phyloP scores from a whole-genome alignment of 2,888 invertebrate species.

The Trichacis sp. region DNA sequence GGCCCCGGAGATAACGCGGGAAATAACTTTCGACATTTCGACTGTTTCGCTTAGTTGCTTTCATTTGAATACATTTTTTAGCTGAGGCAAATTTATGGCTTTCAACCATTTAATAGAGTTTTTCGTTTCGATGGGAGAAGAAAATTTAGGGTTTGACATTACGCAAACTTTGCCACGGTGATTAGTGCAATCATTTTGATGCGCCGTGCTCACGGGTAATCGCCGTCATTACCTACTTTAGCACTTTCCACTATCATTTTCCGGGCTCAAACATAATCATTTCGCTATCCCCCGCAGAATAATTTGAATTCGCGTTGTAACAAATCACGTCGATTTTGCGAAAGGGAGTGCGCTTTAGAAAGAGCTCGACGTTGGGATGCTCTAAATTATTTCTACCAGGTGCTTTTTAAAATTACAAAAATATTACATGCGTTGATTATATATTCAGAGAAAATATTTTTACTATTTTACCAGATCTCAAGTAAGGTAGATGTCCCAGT shows the following conservation, averaged over 20 bases:
- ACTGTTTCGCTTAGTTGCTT: not conserved
- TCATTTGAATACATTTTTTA: not conserved
- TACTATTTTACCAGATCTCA: too few species aligned
- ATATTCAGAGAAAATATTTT: too few species aligned
- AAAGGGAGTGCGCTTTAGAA: too few species aligned
- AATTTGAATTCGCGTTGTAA: not conserved
- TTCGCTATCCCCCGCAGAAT: not conserved
- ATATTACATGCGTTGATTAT: too few species aligned
- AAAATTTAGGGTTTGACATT: too few species aligned
- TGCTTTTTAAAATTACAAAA: too few species aligned
- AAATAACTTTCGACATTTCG: not conserved
- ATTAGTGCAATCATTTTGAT: not conserved
- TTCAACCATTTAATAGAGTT: not conserved
- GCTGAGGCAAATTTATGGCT: not conserved
- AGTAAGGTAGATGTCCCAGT: too few species aligned
- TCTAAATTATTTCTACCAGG: too few species aligned
- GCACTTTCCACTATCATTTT: not conserved
- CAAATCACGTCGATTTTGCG: not conserved
- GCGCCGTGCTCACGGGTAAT: too few species aligned
- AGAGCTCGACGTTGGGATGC: too few species aligned
- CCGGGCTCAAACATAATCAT: not conserved
- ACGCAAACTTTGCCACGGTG: not conserved
- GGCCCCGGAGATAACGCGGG: not conserved
- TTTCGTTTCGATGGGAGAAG: not conserved
- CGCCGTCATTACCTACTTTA: not conserved